These are phyloP conservation scores for Pogonomyrmex barbatus DNA, from an alignment of 1,140 invertebrate genomes.

Conservation along the genomic window DNA sequence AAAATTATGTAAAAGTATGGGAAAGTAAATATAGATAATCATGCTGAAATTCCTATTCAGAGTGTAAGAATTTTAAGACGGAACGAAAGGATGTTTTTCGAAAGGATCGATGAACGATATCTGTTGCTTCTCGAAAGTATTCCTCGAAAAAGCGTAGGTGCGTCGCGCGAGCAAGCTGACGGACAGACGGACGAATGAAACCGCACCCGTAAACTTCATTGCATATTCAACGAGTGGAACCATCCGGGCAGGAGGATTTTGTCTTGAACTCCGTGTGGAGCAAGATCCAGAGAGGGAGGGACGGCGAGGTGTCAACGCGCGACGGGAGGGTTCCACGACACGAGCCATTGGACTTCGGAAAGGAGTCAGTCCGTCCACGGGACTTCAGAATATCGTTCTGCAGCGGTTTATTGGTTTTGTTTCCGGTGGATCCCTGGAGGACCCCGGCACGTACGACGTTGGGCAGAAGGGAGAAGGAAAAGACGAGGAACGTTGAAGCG, in stretches of 20 bases:
- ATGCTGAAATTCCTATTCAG: background rate
- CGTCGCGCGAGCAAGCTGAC: constrained; percentile 60
- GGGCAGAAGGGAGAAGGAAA: background rate
- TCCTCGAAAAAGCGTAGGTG: constrained; percentile 19
- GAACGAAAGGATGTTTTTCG: constrained; percentile 28
- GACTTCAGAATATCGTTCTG: constrained; percentile 72
- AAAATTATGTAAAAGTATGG: constrained; percentile 47
- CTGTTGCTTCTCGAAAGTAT: constrained; percentile 44
- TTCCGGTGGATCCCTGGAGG: constrained; percentile 53
- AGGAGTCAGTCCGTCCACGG: constrained; percentile 73
- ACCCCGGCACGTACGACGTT: background rate
- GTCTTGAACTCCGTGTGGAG: constrained; percentile 73
- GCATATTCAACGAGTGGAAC: constrained; percentile 82
- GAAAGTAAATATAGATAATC: background rate
- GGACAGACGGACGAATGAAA: constrained; percentile 76
- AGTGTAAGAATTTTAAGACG: background rate
- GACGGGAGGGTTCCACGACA: constrained; percentile 66
- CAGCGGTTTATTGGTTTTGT: constrained; percentile 83
- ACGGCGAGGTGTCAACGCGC: constrained; percentile 47
- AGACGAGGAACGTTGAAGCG: constrained; percentile 53
- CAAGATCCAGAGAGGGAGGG: constrained; percentile 6
- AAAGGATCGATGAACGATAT: constrained; percentile 51
- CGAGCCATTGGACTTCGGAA: constrained; percentile 72
- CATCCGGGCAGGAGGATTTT: constrained; percentile 76
- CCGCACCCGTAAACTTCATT: constrained; percentile 79